These are phyloP conservation scores for Crenuchus spilurus DNA, from an alignment of 2,797 vertebrate species.

Conservation along the genomic window DNA sequence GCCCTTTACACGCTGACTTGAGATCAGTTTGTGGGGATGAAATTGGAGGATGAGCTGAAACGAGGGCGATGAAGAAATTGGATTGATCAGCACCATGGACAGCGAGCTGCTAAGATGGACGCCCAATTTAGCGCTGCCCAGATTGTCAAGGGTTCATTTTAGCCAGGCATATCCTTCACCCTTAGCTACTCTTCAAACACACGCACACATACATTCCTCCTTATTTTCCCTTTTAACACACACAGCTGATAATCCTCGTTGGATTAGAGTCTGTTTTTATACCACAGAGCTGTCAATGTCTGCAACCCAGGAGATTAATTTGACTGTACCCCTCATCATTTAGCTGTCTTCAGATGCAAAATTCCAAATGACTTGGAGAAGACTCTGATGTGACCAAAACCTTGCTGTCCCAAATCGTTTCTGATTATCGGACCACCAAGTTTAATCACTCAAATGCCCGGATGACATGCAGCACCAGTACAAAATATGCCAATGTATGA, in stretches of 20 bases:
- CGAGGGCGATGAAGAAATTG: not conserved
- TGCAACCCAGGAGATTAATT: constrained; percentile 39
- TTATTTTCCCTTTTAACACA: constrained; percentile 7
- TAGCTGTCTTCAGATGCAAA: not conserved
- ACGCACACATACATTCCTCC: not conserved
- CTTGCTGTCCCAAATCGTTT: not conserved
- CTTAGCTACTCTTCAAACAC: not conserved
- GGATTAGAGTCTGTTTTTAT: constrained; percentile 34
- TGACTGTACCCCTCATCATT: constrained; percentile 29
- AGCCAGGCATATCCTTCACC: not conserved
- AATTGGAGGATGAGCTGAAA: constrained; percentile 11
- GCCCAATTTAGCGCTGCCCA: not conserved
- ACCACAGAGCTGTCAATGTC: constrained; percentile 39
- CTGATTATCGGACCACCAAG: not conserved
- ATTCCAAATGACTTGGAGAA: not conserved
- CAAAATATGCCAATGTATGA: not conserved
- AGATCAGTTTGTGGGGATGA: constrained; percentile 18
- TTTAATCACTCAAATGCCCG: not conserved
- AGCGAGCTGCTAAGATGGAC: not conserved
- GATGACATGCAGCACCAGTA: not conserved
- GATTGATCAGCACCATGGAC: constrained; percentile 29
- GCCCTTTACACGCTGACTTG: not conserved
- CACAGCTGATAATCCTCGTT: constrained; percentile 34
- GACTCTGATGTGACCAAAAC: not conserved
- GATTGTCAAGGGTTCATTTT: not conserved